Evolutionary conservation across 1,140 invertebrate genomes (phyloP).

Genomic region (Hermatobates lingyangjiaoensis): DNA sequence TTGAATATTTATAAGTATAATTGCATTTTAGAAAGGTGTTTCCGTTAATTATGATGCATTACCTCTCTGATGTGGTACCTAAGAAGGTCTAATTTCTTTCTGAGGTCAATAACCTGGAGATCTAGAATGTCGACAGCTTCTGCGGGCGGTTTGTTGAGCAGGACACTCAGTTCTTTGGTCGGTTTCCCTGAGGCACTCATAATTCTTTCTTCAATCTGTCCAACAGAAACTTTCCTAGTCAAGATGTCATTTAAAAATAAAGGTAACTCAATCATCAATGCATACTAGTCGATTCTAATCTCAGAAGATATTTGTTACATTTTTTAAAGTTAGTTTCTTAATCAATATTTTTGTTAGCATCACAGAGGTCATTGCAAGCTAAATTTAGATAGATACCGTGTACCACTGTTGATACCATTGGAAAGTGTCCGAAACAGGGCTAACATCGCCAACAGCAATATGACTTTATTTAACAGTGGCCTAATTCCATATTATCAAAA

Average conservation of each 20-base stretch:
- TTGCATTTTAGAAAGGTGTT: no score
- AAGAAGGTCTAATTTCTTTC: slow-evolving; percentile 53
- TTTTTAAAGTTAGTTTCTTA: neutral
- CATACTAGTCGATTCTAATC: neutral
- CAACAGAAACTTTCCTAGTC: neutral
- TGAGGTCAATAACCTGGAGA: slow-evolving; percentile 50
- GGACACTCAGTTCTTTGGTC: slow-evolving; percentile 21
- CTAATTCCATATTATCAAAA: no score
- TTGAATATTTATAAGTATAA: no score
- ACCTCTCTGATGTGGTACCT: slow-evolving; percentile 41
- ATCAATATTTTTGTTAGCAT: neutral
- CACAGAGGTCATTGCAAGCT: neutral
- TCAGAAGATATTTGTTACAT: no score
- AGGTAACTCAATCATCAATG: neutral
- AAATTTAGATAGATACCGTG: neutral
- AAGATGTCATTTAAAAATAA: neutral
- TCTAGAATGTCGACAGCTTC: slow-evolving; percentile 41
- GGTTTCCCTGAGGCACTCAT: slow-evolving; percentile 21
- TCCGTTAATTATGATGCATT: no score
- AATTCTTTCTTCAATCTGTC: slow-evolving; percentile 22
- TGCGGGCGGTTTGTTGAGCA: slow-evolving; percentile 29
- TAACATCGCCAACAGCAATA: no score
- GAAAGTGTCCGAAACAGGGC: no score
- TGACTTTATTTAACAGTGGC: no score
- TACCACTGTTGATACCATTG: no score